Evolutionary conservation across 2,113 vertebrate genomes (phyloP).

Genomic region (Corvus cornix): DNA sequence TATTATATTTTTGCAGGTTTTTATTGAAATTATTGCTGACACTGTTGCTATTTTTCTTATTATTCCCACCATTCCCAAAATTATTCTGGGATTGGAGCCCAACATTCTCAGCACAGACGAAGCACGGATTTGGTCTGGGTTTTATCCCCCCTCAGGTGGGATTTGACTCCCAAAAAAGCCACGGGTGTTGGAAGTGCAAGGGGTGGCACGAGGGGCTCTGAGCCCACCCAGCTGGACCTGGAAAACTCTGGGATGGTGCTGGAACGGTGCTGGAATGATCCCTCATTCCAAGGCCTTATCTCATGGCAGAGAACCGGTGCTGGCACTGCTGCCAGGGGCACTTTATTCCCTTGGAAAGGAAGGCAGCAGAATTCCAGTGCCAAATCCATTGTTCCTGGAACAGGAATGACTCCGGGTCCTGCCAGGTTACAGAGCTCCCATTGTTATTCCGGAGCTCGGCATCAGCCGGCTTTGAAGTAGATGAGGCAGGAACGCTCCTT

Average conservation of each 20-base stretch:
- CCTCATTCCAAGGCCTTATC: background rate
- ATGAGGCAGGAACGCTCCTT: background rate
- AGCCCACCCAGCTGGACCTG: background rate
- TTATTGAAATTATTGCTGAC: background rate
- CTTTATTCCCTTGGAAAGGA: slow-evolving; percentile 11
- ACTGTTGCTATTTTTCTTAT: background rate
- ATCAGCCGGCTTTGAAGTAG: slow-evolving; percentile 65
- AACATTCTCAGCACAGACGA: rapidly evolving
- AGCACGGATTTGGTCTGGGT: background rate
- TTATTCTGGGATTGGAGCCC: background rate
- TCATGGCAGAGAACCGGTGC: background rate
- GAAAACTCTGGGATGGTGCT: background rate
- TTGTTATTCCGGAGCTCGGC: slow-evolving; percentile 42
- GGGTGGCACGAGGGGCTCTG: background rate
- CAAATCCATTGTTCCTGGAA: slow-evolving; percentile 56
- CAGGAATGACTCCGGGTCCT: background rate
- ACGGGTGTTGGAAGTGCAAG: background rate
- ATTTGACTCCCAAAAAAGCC: background rate
- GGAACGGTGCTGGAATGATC: background rate
- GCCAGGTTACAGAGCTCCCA: slow-evolving; percentile 60
- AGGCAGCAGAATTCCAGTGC: background rate
- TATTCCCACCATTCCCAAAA: background rate
- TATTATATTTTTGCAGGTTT: rapidly evolving
- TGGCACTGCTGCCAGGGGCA: background rate
- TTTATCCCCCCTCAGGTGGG: background rate